A percentile compares a stretch with the other conserved stretches of the same genome.
phyloP scores from a whole-genome alignment of 2,797 vertebrate genomes.

The Sus cebifrons region DNA sequence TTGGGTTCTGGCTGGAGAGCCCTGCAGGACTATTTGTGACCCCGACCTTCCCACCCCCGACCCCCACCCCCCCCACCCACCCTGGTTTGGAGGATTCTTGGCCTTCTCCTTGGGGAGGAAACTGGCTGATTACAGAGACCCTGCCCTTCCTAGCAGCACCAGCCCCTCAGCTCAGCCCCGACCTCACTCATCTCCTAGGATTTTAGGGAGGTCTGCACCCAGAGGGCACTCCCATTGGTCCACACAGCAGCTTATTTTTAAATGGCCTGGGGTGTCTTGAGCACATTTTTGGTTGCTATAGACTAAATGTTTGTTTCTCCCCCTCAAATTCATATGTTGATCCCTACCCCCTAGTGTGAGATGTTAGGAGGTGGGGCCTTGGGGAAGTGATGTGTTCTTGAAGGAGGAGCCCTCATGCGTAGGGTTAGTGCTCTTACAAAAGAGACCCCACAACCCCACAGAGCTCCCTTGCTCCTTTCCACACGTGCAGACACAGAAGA shows the following conservation, averaged over 20 bases:
- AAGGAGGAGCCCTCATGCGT: not conserved
- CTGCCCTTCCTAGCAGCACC: not conserved
- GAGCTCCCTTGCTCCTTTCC: not conserved
- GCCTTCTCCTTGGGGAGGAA: not conserved
- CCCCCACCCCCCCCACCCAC: too few relatives aligned
- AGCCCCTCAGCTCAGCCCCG: not conserved
- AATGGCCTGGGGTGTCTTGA: not conserved
- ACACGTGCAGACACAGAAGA: not conserved
- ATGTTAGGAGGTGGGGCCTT: not conserved
- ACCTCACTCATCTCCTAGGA: not conserved
- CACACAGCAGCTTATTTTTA: not conserved
- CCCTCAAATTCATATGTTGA: not conserved
- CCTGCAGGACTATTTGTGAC: not conserved
- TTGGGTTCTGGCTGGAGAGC: not conserved
- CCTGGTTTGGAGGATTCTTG: fast-evolving
- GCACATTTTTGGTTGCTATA: not conserved
- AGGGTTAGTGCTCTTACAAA: not conserved
- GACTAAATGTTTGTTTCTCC: not conserved
- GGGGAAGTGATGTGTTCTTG: not conserved
- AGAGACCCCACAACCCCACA: not conserved
- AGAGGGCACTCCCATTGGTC: not conserved
- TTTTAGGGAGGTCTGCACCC: fast-evolving
- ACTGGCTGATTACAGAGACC: fast-evolving
- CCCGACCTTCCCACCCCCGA: too few relatives aligned
- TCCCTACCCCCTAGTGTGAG: not conserved